phyloP scores from a whole-genome alignment of 1,140 invertebrate genomes.

The Temnothorax longispinosus region DNA sequence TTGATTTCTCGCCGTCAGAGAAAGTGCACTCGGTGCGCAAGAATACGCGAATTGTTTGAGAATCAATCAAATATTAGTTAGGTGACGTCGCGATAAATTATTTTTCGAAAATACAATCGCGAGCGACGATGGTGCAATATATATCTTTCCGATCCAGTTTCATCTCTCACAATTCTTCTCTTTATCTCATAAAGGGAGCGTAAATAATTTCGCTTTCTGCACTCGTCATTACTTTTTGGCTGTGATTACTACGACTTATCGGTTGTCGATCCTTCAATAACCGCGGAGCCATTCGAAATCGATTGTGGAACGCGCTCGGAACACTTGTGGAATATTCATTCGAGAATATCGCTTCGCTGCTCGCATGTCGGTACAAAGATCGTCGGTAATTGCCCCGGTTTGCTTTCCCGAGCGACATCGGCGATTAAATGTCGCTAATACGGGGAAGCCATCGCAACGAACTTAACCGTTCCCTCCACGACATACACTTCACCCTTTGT shows the following conservation, averaged over 20 bases:
- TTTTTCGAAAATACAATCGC: neutral
- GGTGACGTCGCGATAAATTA: conserved; percentile 9
- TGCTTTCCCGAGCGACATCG: conserved; percentile 45
- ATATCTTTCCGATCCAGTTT: neutral
- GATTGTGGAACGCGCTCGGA: conserved; percentile 36
- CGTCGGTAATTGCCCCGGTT: conserved; percentile 50
- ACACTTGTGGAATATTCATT: conserved; percentile 59
- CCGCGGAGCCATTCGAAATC: conserved; percentile 25
- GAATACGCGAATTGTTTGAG: conserved; percentile 5
- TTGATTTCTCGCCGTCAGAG: conserved; percentile 46
- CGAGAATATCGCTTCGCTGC: conserved; percentile 41
- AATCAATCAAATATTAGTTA: neutral
- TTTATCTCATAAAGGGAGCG: no score
- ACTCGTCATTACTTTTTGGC: neutral
- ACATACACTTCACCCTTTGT: conserved; percentile 38
- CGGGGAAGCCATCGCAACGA: conserved; percentile 39
- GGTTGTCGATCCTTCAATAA: conserved; percentile 11
- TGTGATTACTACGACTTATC: conserved; percentile 24
- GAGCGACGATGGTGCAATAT: neutral
- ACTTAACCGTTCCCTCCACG: conserved; percentile 44
- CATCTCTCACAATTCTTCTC: neutral
- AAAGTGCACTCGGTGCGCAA: neutral
- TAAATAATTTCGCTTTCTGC: neutral
- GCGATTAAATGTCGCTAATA: conserved; percentile 60
- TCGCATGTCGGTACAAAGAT: conserved; percentile 56